phyloP scores from a whole-genome alignment of 2,113 vertebrate genomes.

The Daphoenositta chrysoptera region DNA sequence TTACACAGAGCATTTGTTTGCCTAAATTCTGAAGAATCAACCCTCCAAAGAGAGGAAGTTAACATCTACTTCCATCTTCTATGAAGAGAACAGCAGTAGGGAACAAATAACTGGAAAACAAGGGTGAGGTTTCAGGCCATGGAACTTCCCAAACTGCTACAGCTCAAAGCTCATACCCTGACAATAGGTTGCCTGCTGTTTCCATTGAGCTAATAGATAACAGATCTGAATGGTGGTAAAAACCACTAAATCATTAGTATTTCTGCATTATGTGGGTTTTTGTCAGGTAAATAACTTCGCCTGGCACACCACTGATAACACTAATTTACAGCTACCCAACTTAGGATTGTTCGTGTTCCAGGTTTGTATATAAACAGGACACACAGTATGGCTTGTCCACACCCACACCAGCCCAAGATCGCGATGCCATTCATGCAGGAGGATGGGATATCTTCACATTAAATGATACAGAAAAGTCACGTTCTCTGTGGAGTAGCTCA shows the following conservation, averaged over 20 bases:
- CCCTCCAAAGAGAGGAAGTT: neutral
- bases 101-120: neutral
- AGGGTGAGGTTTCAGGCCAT: neutral
- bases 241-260: neutral
- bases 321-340: neutral
- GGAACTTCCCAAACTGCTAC: neutral
- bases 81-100: neutral
- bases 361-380: neutral
- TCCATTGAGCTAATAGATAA: neutral
- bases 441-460: neutral
- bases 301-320: neutral
- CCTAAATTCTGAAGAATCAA: neutral
- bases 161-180: neutral
- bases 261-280: neutral
- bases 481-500: neutral
- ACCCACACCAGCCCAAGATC: neutral
- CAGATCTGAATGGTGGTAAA: neutral
- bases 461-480: neutral
- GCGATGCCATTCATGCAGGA: neutral
- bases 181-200: neutral
- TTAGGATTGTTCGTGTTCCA: rapidly evolving
- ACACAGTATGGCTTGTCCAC: neutral
- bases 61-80: neutral
- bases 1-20: neutral
- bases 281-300: neutral